Evolutionary conservation across 2,888 invertebrate genomes (phyloP).

Genomic region (Xestia ashworthii): DNA sequence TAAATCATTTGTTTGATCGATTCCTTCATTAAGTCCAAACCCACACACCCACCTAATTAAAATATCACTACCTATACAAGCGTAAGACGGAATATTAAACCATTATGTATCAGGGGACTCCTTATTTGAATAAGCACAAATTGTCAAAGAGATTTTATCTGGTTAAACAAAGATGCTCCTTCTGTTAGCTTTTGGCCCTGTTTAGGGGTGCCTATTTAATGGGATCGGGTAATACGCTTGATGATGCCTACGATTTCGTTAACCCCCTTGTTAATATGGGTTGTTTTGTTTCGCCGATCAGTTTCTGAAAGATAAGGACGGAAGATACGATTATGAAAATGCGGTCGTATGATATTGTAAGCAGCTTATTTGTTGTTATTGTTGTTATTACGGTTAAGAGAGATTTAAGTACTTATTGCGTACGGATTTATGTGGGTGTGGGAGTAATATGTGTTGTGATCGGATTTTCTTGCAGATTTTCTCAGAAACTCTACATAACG

Average conservation of each 20-base stretch:
- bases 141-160: constrained; percentile 91
- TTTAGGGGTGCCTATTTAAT: constrained; percentile 85
- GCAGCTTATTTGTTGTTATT: constrained; percentile 80
- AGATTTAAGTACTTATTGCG: constrained; percentile 61
- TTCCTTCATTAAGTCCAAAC: constrained; percentile 15
- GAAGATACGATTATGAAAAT: constrained; percentile 75
- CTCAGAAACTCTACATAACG: neutral
- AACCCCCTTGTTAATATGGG: constrained; percentile 86
- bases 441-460: constrained; percentile 16
- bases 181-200: constrained; percentile 88
- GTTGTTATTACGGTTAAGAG: constrained; percentile 65
- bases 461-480: neutral
- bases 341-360: constrained; percentile 79
- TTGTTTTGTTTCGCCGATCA: constrained; percentile 73
- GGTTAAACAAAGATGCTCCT: constrained; percentile 88
- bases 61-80: constrained; percentile 55
- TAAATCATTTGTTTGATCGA: neutral
- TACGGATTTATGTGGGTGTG: constrained; percentile 47
- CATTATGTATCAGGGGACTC: constrained; percentile 86
- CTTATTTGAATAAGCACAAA: constrained; percentile 90
- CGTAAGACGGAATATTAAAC: constrained; percentile 82
- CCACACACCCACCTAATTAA: constrained; percentile 61
- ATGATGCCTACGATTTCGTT: constrained; percentile 85
- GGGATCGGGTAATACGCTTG: constrained; percentile 89
- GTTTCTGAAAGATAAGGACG: constrained; percentile 61